Evolutionary conservation across 2,888 invertebrate genomes (phyloP).

Genomic region (Punctoribates punctum): DNA sequence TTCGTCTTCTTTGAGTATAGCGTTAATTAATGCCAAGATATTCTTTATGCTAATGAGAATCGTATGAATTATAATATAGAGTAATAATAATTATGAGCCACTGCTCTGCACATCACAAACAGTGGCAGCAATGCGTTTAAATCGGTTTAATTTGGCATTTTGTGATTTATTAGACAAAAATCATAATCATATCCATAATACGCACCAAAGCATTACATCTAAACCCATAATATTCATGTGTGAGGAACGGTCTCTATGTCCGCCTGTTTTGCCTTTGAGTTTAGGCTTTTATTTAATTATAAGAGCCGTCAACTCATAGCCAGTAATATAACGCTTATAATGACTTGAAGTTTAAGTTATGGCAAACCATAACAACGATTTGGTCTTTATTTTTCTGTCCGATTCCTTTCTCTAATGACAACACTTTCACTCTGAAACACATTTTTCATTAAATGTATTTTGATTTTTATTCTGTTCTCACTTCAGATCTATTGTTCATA

Average conservation of each 20-base stretch:
- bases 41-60: neutral
- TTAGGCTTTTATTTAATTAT: conserved; percentile 22
- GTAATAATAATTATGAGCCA: neutral
- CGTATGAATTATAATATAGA: neutral
- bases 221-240: conserved; percentile 2
- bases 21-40: neutral
- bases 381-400: neutral
- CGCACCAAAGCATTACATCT: neutral
- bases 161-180: conserved; percentile 7
- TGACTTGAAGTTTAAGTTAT: conserved; percentile 1
- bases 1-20: neutral
- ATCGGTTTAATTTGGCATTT: conserved; percentile 6
- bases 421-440: neutral
- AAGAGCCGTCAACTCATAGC: conserved; percentile 20
- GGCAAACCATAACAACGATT: neutral
- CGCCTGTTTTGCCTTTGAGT: neutral
- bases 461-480: no score
- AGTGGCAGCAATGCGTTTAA: neutral
- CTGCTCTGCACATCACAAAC: neutral
- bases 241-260: no score
- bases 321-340: neutral
- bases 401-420: neutral
- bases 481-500: no score
- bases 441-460: no score
- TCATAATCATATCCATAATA: neutral